A percentile compares a stretch with the other conserved stretches of the same genome.
Conservation (phyloP, 2,797 vertebrate species). For the Aselliscus stoliczkanus region DNA sequence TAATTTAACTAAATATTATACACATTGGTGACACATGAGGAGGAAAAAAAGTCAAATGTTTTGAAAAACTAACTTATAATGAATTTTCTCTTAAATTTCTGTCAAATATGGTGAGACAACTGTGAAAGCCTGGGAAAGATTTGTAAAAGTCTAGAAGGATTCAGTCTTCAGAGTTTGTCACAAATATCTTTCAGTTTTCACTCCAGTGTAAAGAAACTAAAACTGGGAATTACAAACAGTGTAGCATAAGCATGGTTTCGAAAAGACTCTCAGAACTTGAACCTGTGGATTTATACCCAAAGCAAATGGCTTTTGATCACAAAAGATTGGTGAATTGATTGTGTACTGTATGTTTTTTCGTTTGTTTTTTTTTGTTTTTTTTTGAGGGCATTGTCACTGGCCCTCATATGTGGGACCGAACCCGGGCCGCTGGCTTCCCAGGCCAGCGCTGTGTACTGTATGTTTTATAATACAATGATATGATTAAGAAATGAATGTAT, state of each 20-base stretch:
- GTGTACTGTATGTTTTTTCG: background rate
- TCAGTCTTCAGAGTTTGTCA: background rate
- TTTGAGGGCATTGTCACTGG: too few species aligned
- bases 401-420: too few species aligned
- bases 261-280: background rate
- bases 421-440: too few species aligned
- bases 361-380: too few species aligned
- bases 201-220: background rate
- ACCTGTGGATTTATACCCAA: background rate
- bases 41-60: background rate
- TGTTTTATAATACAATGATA: background rate
- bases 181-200: background rate
- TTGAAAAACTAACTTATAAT: conserved; percentile 21
- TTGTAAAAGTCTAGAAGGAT: background rate
- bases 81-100: conserved; percentile 22
- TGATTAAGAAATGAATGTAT: background rate
- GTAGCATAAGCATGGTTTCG: background rate
- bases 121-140: background rate
- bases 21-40: background rate
- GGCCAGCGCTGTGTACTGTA: background rate
- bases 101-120: conserved; percentile 24
- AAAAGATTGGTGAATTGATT: background rate
- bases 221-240: background rate
- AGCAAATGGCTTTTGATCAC: background rate
- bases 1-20: conserved; percentile 7